A percentile compares a stretch with the other conserved stretches of the same genome.
Conservation (phyloP, 2,888 invertebrate species). For the Dryobotodes eremita region DNA sequence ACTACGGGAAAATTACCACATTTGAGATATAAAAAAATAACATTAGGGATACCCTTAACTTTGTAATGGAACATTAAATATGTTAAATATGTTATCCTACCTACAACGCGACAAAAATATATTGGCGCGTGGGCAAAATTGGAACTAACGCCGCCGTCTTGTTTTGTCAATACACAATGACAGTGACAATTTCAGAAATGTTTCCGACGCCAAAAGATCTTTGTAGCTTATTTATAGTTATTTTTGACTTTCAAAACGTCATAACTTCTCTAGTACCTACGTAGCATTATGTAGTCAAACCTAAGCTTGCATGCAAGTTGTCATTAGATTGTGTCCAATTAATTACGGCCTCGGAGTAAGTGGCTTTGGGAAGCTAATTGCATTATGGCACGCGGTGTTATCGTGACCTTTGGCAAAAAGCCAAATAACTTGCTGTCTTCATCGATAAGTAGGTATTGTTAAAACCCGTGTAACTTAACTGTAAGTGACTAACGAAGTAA, state of each 20-base stretch:
- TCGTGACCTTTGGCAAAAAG: slow-evolving; percentile 19
- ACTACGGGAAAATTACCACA: not conserved
- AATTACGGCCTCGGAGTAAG: slow-evolving; percentile 3
- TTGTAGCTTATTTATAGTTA: not conserved
- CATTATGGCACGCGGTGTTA: slow-evolving; percentile 16
- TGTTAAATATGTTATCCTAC: no score
- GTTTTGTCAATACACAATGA: not conserved
- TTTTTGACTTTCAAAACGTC: not conserved
- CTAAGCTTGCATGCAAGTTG: slow-evolving; percentile 13
- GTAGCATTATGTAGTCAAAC: not conserved
- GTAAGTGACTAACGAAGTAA: not conserved
- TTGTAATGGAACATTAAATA: not conserved
- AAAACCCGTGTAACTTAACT: not conserved
- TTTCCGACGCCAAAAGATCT: not conserved
- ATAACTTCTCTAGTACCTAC: not conserved
- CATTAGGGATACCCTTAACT: not conserved
- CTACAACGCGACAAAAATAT: not conserved
- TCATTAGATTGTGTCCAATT: not conserved
- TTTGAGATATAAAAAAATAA: not conserved
- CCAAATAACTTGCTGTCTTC: slow-evolving; percentile 6
- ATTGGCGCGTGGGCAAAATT: not conserved
- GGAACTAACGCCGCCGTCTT: not conserved
- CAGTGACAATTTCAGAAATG: not conserved
- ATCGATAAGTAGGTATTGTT: not conserved
- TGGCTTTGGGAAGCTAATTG: slow-evolving; percentile 28